Base-by-base conservation (phyloP, 2,888 invertebrate species). In the Eilema griseolum region DNA sequence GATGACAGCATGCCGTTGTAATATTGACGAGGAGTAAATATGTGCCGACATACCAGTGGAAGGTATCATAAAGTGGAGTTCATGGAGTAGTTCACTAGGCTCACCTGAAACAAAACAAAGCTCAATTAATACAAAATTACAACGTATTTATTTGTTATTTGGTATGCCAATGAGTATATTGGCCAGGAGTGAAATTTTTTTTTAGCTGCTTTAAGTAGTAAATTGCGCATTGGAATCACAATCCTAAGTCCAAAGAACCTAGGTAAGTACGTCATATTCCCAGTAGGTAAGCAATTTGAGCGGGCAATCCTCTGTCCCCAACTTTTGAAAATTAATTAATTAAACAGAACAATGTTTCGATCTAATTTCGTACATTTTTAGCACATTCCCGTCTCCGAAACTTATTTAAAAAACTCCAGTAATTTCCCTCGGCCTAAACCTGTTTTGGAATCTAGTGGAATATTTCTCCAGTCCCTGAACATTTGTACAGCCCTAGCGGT, bases 101-200 rank as follows among this genome's bases (percentile, higher is more conserved):
- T 52, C n/a, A 59, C 59, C 59, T 59, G 26, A 59, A 59, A 59
- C 59, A 59, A 59, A 59, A 28, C 26, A 59, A 28, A 59, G 16
- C 7, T 26, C 3, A 59, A 59, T 59, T 28, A 59, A 28, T 59
- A 59, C 28, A 59, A 59, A 59, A 59, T 24, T n/a, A n/a, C n/a
- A n/a, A n/a, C n/a, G n/a, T n/a, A n/a, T n/a, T n/a, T n/a, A n/a
- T n/a, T n/a, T n/a, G n/a, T n/a, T n/a, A n/a, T n/a, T n/a, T n/a
- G n/a, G n/a, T n/a, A n/a, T n/a, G n/a, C n/a, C n/a, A n/a, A n/a
- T n/a, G n/a, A n/a, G n/a, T n/a, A n/a, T n/a, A n/a, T n/a, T n/a
- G n/a, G n/a, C n/a, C n/a, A n/a, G n/a, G n/a, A n/a, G n/a, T n/a
- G n/a, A n/a, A n/a, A n/a, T n/a, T n/a, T n/a, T n/a, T n/a, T n/a